Percentiles rank a stretch among this genome's conserved stretches.
Evolutionary conservation across 2,797 vertebrate genomes (phyloP).

Genomic region (Sphenodon punctatus): DNA sequence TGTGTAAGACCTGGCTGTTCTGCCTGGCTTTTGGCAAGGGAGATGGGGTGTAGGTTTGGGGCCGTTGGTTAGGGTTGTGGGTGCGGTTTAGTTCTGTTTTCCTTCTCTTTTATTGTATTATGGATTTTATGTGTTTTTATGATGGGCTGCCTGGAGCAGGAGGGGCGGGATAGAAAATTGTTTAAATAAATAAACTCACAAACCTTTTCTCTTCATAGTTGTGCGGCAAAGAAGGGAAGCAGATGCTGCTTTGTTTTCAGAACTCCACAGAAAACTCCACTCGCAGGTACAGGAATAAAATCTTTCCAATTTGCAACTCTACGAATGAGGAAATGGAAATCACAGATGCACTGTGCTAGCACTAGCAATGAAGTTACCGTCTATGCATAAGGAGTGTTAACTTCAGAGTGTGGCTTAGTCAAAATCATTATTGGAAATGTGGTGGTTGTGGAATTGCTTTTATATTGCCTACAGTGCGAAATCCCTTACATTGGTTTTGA

Average conservation of each 20-base stretch:
- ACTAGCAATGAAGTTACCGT: not conserved
- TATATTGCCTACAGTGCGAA: not conserved
- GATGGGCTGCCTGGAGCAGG: too few species aligned
- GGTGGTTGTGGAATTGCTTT: not conserved
- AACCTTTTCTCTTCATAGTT: constrained; percentile 76
- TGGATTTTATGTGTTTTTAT: too few species aligned
- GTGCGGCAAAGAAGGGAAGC: constrained; percentile 91
- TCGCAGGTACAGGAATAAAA: constrained; percentile 83
- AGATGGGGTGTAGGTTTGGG: too few species aligned
- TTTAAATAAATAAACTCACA: too few species aligned
- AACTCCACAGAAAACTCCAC: constrained; percentile 94
- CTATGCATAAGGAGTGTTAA: not conserved
- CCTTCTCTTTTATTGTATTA: too few species aligned
- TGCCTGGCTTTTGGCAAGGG: too few species aligned
- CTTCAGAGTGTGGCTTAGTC: not conserved
- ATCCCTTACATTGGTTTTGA: not conserved
- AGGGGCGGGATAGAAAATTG: too few species aligned
- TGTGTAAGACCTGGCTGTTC: too few species aligned
- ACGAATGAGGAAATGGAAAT: not conserved
- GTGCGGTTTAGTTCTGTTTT: too few species aligned
- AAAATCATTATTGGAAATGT: not conserved
- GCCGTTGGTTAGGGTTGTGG: too few species aligned
- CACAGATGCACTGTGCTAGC: not conserved
- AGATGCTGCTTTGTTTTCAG: constrained; percentile 93
- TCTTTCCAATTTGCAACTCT: not conserved